These are phyloP conservation scores for Parotocinclus haroldoi DNA, from an alignment of 2,797 vertebrate species.

Conservation along the genomic window DNA sequence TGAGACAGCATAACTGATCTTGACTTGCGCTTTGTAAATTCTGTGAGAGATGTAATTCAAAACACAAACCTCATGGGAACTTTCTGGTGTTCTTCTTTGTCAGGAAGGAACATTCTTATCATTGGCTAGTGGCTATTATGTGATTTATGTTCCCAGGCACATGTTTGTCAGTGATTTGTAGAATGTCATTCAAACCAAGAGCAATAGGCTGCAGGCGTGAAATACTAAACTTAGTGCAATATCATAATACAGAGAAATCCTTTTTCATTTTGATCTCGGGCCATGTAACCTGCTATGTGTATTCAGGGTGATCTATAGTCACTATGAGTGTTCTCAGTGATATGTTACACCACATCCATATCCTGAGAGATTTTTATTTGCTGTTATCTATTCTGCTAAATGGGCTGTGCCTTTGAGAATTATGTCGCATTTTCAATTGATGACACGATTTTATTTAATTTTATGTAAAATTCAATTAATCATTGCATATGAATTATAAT, in stretches of 20 bases:
- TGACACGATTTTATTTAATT: too few species aligned
- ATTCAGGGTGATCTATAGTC: neutral
- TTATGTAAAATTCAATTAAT: too few species aligned
- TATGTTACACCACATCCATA: too few species aligned
- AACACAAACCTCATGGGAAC: conserved; percentile 49
- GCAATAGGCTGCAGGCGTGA: conserved; percentile 35
- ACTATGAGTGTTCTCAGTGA: too few species aligned
- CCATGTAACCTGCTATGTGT: neutral
- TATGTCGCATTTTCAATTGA: too few species aligned
- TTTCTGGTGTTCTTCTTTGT: conserved; percentile 56
- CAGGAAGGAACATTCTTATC: conserved; percentile 32
- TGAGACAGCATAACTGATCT: conserved; percentile 25
- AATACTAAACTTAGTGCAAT: conserved; percentile 4
- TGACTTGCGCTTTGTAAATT: conserved; percentile 44
- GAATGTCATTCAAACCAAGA: conserved; percentile 30
- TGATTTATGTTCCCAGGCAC: conserved; percentile 20
- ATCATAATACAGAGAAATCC: neutral
- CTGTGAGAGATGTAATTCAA: conserved; percentile 51
- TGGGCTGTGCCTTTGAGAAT: too few species aligned
- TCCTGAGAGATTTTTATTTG: too few species aligned
- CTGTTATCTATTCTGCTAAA: too few species aligned
- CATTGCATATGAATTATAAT: too few species aligned
- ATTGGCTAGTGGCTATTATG: conserved; percentile 34
- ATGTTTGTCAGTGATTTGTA: conserved; percentile 38
- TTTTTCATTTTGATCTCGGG: neutral